phyloP scores from a whole-genome alignment of 2,113 vertebrate genomes.

The Pardalotus punctatus region DNA sequence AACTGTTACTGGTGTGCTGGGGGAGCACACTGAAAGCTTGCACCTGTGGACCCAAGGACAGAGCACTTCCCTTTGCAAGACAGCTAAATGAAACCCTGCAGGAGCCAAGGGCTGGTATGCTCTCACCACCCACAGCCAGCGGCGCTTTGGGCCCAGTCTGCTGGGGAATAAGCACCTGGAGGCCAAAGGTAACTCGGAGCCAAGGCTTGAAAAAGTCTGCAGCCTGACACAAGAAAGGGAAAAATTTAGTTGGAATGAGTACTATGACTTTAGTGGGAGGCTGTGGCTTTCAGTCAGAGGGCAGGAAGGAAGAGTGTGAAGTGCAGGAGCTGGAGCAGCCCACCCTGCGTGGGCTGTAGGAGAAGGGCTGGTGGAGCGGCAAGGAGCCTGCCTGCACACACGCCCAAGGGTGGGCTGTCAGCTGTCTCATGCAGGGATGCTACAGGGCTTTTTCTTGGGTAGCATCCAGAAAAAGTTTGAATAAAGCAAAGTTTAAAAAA shows the following conservation, averaged over 20 bases:
- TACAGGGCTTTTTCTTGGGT: not conserved
- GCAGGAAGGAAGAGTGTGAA: not conserved
- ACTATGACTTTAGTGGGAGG: not conserved
- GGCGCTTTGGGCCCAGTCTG: accelerated
- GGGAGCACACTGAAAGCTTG: not conserved
- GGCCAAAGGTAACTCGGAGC: not conserved
- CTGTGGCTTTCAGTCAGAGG: not conserved
- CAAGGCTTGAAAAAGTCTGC: not conserved
- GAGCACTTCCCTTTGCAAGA: not conserved
- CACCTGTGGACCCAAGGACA: not conserved
- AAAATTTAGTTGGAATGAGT: not conserved
- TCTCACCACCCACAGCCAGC: not conserved
- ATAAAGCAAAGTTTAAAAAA: not conserved
- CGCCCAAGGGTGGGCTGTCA: not conserved
- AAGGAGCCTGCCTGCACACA: not conserved
- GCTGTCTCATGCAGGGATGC: not conserved
- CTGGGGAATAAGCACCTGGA: not conserved
- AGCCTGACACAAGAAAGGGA: not conserved
- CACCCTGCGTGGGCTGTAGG: not conserved
- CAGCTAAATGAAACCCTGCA: not conserved
- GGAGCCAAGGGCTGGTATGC: not conserved
- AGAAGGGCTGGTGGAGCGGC: not conserved
- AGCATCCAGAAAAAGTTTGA: not conserved
- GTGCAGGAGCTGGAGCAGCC: not conserved
- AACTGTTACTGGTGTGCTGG: not conserved